A percentile compares a stretch with the other conserved stretches of the same genome.
phyloP scores from a whole-genome alignment of 2,113 vertebrate genomes.

The Ailuropoda melanoleuca region DNA sequence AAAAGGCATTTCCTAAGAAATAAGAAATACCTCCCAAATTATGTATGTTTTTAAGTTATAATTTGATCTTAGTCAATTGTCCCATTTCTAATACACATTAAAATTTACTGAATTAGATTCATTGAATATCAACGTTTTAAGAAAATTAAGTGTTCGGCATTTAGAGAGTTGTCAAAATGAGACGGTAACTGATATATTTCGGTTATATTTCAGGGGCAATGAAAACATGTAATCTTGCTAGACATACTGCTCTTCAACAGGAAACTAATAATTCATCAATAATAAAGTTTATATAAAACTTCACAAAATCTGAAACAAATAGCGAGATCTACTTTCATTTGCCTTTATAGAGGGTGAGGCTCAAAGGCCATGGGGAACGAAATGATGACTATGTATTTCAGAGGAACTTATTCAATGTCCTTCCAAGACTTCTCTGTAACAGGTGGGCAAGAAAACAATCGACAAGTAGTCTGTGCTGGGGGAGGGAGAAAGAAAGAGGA shows the following conservation, averaged over 20 bases:
- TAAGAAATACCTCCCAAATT: neutral
- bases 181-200: neutral
- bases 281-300: neutral
- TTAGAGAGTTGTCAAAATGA: neutral
- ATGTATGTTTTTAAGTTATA: neutral
- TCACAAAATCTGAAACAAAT: neutral
- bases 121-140: neutral
- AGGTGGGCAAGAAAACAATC: neutral
- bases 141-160: neutral
- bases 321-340: neutral
- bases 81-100: neutral
- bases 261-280: neutral
- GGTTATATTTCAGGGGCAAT: conserved; percentile 19
- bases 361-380: neutral
- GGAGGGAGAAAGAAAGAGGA: neutral
- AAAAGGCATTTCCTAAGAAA: conserved; percentile 21
- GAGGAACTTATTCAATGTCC: neutral
- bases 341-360: neutral
- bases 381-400: neutral
- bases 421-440: neutral
- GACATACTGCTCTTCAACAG: neutral
- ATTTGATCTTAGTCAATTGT: neutral
- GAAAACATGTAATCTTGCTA: neutral
- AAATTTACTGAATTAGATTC: conserved; percentile 20
- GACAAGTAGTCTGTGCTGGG: neutral